Base-by-base conservation (phyloP, 2,888 invertebrate genomes). In the Eupithecia insigniata region DNA sequence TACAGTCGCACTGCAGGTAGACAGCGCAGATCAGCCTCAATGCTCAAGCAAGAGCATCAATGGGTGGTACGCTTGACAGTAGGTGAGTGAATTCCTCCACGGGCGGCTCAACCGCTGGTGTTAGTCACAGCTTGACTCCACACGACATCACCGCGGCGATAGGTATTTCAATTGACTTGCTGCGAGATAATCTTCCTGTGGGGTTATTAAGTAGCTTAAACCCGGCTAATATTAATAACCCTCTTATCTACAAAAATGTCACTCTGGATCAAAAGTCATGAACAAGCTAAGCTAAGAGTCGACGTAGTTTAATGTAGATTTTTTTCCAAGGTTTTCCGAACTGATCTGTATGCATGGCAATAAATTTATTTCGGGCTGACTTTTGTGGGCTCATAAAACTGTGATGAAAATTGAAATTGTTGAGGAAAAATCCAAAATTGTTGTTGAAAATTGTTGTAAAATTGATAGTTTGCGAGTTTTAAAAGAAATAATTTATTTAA, bases 321-420 rank as follows among this genome's bases (percentile, higher is more conserved):
- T n/a, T n/a, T 51, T 64, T 65, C 39, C n/a, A 39, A 36, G 10
- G 64, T 64, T n/a, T 64, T 62, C 58, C 28, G 7, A 67, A 70
- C 30, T 34, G 28, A 32, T 70, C 68, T 68, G 69, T 67, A 69
- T 67, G 67, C 61, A 73, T 65, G 65, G 61, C 73, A 68, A 67
- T 60, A 73, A 68, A 55, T 43, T 36, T 16, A 67, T 67, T 67
- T 64, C 6, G 60, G 71, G 68, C 66, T 71, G 73, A 36, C 26
- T 22, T 58, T 60, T 36, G 62, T 51, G 46, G 16, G 51, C 51
- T 66, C 39, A 58, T 73, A 78, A 79, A 79, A 79, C 84, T 86
- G 87, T 86, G 87, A 85, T 85, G 77, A 80, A 80, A 81, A 71
- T 51, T 51, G 16, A 71, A 83, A 80, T 85, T 83, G 74, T 80